Base-by-base conservation (phyloP, 2,113 vertebrate species). In the Erythrocebus patas region DNA sequence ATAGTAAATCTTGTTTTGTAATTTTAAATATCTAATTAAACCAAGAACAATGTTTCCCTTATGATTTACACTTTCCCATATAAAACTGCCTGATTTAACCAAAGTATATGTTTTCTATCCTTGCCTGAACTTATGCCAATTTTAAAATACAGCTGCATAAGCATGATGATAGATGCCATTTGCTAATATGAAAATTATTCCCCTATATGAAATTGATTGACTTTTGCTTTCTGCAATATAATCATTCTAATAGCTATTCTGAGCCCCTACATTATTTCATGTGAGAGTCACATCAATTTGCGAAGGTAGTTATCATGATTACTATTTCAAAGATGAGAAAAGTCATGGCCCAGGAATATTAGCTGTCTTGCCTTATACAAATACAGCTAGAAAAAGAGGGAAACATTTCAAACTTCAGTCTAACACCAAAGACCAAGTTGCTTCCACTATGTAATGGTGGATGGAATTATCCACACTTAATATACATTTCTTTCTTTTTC, bases 11-110 rank as follows among this genome's bases (percentile, higher is more conserved):
- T 92, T 68, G 16, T 93, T 93, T 89, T 93, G 18, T 93, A 92
- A 97, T 92, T 93, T 86, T 89, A 83, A 91, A 32, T 75, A 50
- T 85, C 55, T 86, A 95, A 83, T 70, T 61, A 68, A 85, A 96
- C 13, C n/a, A 50, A 93, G 50, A 35, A 82, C 38, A 84, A 40
- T 81, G 27, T 93, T 94, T 95, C 35, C 43, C 22, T 97, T 92
- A 90, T 80, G 80, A 96, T 48, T 32, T 16, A 90, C 84, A 14
- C 27, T 73, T 96, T 95, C 85, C 66, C 45, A 93, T 40, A 88
- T 96, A 89, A 93, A 97, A 82, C 59, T 96, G 48, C 30, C 38
- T 82, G 68, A 92, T 72, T 91, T 75, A 96, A 59, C 18, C 17
- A 83, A 9, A 72, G 55, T 70, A 50, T 83, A 8, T 64, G 87